Conservation (phyloP, 2,797 vertebrate genomes). For the Amphiprion clarkii region DNA sequence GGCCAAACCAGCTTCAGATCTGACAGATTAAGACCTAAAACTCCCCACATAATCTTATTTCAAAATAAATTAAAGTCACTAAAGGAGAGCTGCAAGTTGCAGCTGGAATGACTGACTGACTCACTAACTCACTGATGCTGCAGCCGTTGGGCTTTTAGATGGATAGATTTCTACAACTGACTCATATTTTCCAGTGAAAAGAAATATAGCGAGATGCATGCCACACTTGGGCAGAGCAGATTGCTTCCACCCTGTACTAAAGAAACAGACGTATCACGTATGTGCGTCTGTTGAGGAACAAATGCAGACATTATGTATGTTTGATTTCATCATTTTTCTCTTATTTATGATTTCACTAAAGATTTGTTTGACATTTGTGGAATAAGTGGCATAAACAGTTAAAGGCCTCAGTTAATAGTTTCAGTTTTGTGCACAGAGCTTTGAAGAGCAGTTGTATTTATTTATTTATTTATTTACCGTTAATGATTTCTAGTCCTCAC, state of each 20-base stretch:
- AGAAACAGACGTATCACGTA: background rate
- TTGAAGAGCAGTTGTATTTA: background rate
- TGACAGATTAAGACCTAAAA: slow-evolving; percentile 53
- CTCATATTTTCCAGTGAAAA: slow-evolving; percentile 76
- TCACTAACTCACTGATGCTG: slow-evolving; percentile 26
- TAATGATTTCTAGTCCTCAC: background rate
- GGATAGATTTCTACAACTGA: slow-evolving; percentile 45
- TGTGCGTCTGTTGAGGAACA: background rate
- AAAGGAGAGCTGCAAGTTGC: slow-evolving; percentile 30
- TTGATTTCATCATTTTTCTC: background rate
- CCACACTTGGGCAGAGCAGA: slow-evolving; percentile 51
- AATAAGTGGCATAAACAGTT: background rate
- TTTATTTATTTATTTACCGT: background rate
- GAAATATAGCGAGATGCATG: slow-evolving; percentile 54
- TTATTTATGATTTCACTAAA: background rate
- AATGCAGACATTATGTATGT: background rate
- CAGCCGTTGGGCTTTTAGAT: slow-evolving; percentile 35
- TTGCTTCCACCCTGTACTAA: slow-evolving; percentile 7
- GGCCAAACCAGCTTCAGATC: slow-evolving; percentile 47
- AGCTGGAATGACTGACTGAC: slow-evolving; percentile 28
- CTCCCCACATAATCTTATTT: slow-evolving; percentile 51
- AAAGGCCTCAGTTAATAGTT: background rate
- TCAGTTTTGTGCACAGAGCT: background rate
- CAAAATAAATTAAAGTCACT: slow-evolving; percentile 48
- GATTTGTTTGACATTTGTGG: background rate